A percentile compares a stretch with the other conserved stretches of the same genome.
Evolutionary conservation across 2,113 vertebrate genomes (phyloP).

Genomic region (Neotragus pygmaeus): DNA sequence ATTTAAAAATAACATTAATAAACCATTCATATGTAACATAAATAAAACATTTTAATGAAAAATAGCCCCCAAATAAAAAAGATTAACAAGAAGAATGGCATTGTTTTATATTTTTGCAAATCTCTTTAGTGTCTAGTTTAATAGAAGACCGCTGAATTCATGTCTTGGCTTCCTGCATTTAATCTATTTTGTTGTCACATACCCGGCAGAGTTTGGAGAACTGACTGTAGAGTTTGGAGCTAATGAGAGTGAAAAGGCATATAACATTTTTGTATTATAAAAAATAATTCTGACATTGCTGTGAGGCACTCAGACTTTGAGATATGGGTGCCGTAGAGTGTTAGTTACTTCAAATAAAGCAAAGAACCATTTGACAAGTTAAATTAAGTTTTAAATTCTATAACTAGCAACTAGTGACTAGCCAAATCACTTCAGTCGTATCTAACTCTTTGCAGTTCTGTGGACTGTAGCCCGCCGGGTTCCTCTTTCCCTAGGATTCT

Average conservation of each 20-base stretch:
- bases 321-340: background rate
- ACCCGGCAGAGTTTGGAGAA: background rate
- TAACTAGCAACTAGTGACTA: background rate
- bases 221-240: background rate
- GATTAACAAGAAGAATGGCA: background rate
- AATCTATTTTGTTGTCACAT: background rate
- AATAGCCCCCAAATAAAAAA: background rate
- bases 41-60: background rate
- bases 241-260: background rate
- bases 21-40: background rate
- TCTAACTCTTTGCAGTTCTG: background rate
- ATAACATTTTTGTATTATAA: background rate
- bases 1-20: background rate
- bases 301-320: background rate
- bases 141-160: background rate
- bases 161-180: background rate
- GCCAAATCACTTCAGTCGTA: background rate
- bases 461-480: background rate
- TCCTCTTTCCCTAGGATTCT: background rate
- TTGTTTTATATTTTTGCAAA: background rate
- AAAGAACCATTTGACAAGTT: background rate
- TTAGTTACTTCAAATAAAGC: background rate
- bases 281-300: background rate
- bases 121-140: background rate
- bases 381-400: constrained; percentile 13